Evolutionary conservation across 2,113 vertebrate genomes (phyloP).

Genomic region (Bothrops jararaca): DNA sequence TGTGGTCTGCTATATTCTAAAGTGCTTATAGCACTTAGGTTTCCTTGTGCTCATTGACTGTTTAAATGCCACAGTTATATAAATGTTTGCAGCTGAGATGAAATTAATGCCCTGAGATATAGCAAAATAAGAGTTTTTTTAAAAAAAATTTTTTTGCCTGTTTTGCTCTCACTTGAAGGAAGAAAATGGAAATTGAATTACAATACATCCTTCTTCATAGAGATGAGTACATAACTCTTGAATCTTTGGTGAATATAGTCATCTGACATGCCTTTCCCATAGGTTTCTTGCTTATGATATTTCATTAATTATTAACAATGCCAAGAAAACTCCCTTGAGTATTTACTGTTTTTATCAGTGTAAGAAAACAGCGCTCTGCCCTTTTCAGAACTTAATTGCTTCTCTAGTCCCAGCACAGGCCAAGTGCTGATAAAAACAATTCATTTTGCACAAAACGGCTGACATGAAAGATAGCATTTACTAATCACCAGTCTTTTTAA

Average conservation of each 20-base stretch:
- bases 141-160: not conserved
- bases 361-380: conserved; percentile 1
- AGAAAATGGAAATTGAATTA: not conserved
- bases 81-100: not conserved
- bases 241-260: not conserved
- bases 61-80: not conserved
- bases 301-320: conserved; percentile 14
- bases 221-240: not conserved
- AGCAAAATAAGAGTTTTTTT: not conserved
- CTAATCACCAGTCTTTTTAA: not conserved
- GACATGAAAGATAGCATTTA: not conserved
- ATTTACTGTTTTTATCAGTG: not conserved
- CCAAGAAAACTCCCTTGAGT: not conserved
- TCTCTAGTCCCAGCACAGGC: not conserved
- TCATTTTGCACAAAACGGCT: not conserved
- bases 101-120: not conserved
- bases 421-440: not conserved
- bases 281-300: not conserved
- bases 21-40: not conserved
- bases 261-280: not conserved
- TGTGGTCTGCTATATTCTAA: not conserved
- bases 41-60: not conserved
- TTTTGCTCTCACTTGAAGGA: not conserved
- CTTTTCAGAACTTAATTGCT: not conserved
- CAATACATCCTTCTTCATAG: not conserved